Evolutionary conservation across 1,140 invertebrate species (phyloP), one percentile per base, ranked within the genome.

Genomic region (Sinonovacula constricta): DNA sequence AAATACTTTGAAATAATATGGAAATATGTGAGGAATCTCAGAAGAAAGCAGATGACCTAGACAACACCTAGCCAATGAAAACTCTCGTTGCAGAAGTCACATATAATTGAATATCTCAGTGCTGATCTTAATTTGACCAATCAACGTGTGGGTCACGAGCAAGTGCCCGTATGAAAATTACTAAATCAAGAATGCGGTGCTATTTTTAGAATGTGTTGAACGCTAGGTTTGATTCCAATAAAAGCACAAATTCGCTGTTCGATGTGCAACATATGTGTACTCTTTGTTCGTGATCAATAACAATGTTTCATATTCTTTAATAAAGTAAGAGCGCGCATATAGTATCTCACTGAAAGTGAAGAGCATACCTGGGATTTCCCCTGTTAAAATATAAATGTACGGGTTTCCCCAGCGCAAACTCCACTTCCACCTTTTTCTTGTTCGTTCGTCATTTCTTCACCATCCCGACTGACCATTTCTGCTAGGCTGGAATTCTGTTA

Each of bases 131-230:
- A 57, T 57, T 59, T 67, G 72, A 36, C 72, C 72, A 76, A 76
- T 76, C 60, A 67, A 49, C 62, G 72, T 30, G n/a, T n/a, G 63
- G 72, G 72, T 76, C 72, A 76, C 67, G 62, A 67, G 65, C 72
- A 76, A 76, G 60, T 67, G 72, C 72, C 72, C 72, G 72, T 76
- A 76, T 76, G 72, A 65, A 76, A n/a, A 67, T 65, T 67, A 65
- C 72, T 67, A 67, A 65, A 54, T 67, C 26, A 59, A 66, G 72
- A 67, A 33, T 30, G 30, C 28, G 49, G 63, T 65, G 36, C 72
- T 76, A 76, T 66, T 66, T 66, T 66, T 76, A 76, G 24, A 57
- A 45, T 18, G 39, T 18, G 39, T 45, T 45, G 39, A 45, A 18
- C 39, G 7, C 7, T 45, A 7, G 7, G 39, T 45, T 45, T 45